Conservation (phyloP, 2,113 vertebrate genomes). For the Danio rerio region GRCz12tu NC_133182.1:707001-707500, state of each 20-base stretch:
- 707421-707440: too few relatives aligned
- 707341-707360: not conserved
- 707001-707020: too few relatives aligned
- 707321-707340: slow-evolving; percentile 41
- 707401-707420: too few relatives aligned
- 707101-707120: not conserved
- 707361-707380: not conserved
- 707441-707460: too few relatives aligned
- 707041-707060: too few relatives aligned
- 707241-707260: slow-evolving; percentile 76
- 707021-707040: too few relatives aligned
- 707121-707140: slow-evolving; percentile 18
- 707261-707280: slow-evolving; percentile 74
- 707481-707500: too few relatives aligned
- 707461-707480: too few relatives aligned
- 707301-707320: slow-evolving; percentile 56
- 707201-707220: slow-evolving; percentile 70
- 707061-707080: too few relatives aligned
- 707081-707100: not conserved
- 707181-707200: slow-evolving; percentile 56
- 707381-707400: too few relatives aligned
- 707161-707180: slow-evolving; percentile 71
- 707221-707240: slow-evolving; percentile 72
- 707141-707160: slow-evolving; percentile 39
- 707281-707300: slow-evolving; percentile 62